These are phyloP conservation scores for Epinotia ramella DNA, from an alignment of 2,888 invertebrate genomes.

Conservation along the genomic window DNA sequence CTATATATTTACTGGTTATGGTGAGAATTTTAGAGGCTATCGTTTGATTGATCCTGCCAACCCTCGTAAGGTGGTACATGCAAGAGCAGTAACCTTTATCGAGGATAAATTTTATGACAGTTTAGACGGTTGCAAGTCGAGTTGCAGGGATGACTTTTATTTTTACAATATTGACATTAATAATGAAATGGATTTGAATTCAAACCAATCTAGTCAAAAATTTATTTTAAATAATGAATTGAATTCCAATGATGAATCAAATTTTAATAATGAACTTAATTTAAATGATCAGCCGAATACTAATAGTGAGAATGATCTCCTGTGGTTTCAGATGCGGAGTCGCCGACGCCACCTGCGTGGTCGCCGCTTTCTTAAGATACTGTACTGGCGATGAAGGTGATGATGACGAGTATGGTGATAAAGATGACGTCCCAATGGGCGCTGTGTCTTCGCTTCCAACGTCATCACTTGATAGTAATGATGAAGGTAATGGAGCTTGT, in stretches of 20 bases:
- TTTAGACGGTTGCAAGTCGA: not conserved
- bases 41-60: conserved; percentile 11
- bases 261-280: not conserved
- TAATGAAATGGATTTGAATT: not conserved
- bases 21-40: conserved; percentile 6
- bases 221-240: conserved; percentile 13
- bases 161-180: conserved; percentile 15
- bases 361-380: not conserved
- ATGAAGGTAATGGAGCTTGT: conserved; percentile 15
- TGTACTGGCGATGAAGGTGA: conserved; percentile 24
- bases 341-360: not conserved
- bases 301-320: not conserved
- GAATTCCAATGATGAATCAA: conserved; percentile 3
- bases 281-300: too few relatives aligned
- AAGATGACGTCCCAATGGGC: not conserved
- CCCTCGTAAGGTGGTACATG: not conserved
- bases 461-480: conserved; percentile 16
- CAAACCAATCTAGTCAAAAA: conserved; percentile 10
- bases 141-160: conserved; percentile 9
- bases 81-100: conserved; percentile 1
- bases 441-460: conserved; percentile 11
- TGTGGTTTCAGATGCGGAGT: conserved; percentile 7
- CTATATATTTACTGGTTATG: conserved; percentile 13
- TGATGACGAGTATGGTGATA: not conserved
- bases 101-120: conserved; percentile 8